Evolutionary conservation across 1,140 invertebrate species (phyloP).

Genomic region (Drosophila watanabei): DNA sequence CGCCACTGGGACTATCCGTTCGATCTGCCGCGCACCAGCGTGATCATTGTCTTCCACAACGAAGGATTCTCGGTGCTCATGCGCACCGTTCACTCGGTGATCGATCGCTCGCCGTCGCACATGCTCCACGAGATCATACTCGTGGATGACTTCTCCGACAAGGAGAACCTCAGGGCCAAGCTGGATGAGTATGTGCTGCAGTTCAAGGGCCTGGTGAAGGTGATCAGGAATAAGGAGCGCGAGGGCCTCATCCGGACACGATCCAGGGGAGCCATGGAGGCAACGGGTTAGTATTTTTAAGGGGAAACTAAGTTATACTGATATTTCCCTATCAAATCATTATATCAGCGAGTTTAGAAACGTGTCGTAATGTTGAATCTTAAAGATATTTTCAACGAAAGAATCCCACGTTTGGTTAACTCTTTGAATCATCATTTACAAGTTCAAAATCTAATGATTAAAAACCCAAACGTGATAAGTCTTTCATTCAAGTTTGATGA

Average conservation of each 20-base stretch:
- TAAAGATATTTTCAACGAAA: not conserved
- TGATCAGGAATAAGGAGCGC: constrained; percentile 94
- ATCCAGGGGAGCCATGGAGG: constrained; percentile 96
- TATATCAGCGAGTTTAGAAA: not conserved
- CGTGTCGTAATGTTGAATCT: constrained; percentile 8
- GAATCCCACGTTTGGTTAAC: constrained; percentile 9
- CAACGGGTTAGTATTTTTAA: constrained; percentile 88
- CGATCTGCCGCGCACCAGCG: constrained; percentile 95
- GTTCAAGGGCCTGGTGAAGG: constrained; percentile 95
- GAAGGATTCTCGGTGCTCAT: constrained; percentile 98
- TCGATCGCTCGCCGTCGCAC: constrained; percentile 95
- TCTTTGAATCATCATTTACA: not conserved
- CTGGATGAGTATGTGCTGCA: constrained; percentile 95
- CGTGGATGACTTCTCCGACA: constrained; percentile 99
- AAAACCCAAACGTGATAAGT: constrained; percentile 2
- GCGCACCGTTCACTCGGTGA: constrained; percentile 98
- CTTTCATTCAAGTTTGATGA: no score
- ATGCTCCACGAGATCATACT: constrained; percentile 98
- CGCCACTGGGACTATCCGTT: constrained; percentile 98
- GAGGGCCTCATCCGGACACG: constrained; percentile 97
- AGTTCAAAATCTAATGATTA: constrained; percentile 7
- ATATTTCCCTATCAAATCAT: not conserved
- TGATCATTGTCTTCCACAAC: constrained; percentile 99
- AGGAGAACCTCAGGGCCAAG: constrained; percentile 95
- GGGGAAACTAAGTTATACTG: not conserved